Evolutionary conservation across 1,140 invertebrate genomes (phyloP), one percentile per base, ranked within the genome.

Genomic region (Anastatus disparis): DNA sequence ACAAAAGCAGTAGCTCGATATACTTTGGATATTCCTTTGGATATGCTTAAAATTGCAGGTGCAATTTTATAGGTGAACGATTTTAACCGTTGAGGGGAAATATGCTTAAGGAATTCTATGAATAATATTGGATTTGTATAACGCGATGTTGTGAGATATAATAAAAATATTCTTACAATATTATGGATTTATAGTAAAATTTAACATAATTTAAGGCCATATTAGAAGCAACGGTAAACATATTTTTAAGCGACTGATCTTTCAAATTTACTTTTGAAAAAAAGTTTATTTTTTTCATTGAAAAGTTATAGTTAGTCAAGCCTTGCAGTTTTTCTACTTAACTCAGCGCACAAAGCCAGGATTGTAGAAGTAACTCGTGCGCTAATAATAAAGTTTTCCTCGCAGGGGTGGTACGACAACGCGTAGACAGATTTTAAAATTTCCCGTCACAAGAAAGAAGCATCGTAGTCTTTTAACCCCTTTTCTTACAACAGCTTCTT

Each of bases 401-500:
- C 77, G 76, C n/a, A n/a, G n/a, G n/a, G n/a, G 79, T 85, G 79
- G 81, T 86, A 85, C 83, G 83, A 85, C 84, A 85, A 84, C 78
- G 82, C 82, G 81, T 85, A 82, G 84, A 86, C 84, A 86, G 84
- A 86, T 85, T 85, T 86, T 81, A 84, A 85, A 86, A 86, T 85
- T 84, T 85, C 83, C 82, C 83, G 81, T 85, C 84, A 83, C 46
- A 59, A 52, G 66, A 24, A 69, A 61, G 66, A 61, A 61, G 50
- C n/a, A 6, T 40, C 4, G 4, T 4, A 35, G 31, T 6, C 6
- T 27, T 48, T 15, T 44, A 31, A 29, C 27, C 55, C 38, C 72
- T 44, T 46, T 38, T 35, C 40, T 62, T 27, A 9, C 72, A n/a
- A 50, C 50, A 61, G 62, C 75, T 75, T 76, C 76, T 73, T 71